Evolutionary conservation across 2,888 invertebrate species (phyloP), one percentile per base, ranked within the genome.

Genomic region (Andrena marginata): DNA sequence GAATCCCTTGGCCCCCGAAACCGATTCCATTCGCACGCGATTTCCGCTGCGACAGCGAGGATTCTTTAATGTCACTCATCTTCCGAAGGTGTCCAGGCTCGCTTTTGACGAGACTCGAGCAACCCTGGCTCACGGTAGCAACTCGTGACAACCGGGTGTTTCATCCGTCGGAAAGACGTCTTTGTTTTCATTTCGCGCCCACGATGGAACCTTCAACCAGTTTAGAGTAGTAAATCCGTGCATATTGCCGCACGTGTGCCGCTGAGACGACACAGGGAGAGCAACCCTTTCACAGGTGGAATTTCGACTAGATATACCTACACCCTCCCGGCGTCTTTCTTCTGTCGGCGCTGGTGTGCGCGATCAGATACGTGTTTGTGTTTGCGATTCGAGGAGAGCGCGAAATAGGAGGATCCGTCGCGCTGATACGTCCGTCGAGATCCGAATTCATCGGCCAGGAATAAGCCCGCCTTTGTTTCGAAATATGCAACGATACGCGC

Each of bases 191-290:
- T 77, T 72, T 60, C 51, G 49, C 63, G 26, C 70, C 35, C 65
- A 49, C 49, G 64, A 35, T 59, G 74, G 77, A 23, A 70, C 7
- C 77, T 87, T 76, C 76, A 64, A 75, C 78, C 70, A 77, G 69
- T 85, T 86, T 85, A 86, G 81, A 80, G 80, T 81, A 80, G 80
- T 48, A 80, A 83, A 81, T 86, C 82, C 87, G 60, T 48, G 79
- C 69, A 88, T 83, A 87, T 88, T 85, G 74, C 71, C 63, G 68
- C 49, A 65, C 83, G 72, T 49, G 60, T 71, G 76, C 26, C 23
- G 54, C 23, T 16, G n/a, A 70, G 20, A 29, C 67, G 33, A 72
- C 6, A 35, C 29, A 29, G 10, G 16, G 5, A 2, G 29, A 16
- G 16, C 35, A 10, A 2, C 4, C 82, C 68, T 69, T 77, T 63